Conservation (phyloP, 2,797 vertebrate genomes). For the Phrynocephalus guinanensis region DNA sequence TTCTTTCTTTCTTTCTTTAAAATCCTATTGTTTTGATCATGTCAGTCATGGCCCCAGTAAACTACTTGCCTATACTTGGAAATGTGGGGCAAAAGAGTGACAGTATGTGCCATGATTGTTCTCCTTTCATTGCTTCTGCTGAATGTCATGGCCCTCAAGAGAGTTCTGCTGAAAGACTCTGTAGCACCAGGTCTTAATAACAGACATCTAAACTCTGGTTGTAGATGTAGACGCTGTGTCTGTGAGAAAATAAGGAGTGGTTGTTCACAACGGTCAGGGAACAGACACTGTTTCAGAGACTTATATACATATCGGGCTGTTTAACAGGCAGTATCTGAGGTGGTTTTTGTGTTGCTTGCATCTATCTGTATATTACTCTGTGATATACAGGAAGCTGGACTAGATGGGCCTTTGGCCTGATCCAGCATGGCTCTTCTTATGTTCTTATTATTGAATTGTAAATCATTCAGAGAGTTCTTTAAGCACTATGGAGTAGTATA, state of each 20-base stretch:
- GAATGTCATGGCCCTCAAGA: neutral
- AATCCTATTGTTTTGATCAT: neutral
- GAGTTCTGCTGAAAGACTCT: slow-evolving; percentile 10
- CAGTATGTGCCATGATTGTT: neutral
- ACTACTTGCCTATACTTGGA: neutral
- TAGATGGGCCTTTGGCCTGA: too few relatives aligned
- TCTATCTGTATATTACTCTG: too few relatives aligned
- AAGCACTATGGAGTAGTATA: too few relatives aligned
- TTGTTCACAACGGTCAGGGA: neutral
- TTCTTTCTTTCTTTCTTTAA: too few relatives aligned
- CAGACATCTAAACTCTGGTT: neutral
- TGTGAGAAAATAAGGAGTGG: neutral
- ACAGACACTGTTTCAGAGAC: fast-evolving
- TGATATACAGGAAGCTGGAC: too few relatives aligned
- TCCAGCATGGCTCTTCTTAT: too few relatives aligned
- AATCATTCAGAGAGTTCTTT: too few relatives aligned
- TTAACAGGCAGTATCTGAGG: neutral
- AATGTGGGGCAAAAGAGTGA: neutral
- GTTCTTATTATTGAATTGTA: too few relatives aligned
- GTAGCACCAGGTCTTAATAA: neutral
- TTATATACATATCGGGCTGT: neutral
- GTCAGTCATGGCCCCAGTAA: neutral
- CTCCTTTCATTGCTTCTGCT: neutral
- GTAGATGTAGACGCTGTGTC: neutral
- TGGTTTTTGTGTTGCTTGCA: neutral